Conservation (phyloP, 2,797 vertebrate genomes). For the Chaetodon trifasciatus region DNA sequence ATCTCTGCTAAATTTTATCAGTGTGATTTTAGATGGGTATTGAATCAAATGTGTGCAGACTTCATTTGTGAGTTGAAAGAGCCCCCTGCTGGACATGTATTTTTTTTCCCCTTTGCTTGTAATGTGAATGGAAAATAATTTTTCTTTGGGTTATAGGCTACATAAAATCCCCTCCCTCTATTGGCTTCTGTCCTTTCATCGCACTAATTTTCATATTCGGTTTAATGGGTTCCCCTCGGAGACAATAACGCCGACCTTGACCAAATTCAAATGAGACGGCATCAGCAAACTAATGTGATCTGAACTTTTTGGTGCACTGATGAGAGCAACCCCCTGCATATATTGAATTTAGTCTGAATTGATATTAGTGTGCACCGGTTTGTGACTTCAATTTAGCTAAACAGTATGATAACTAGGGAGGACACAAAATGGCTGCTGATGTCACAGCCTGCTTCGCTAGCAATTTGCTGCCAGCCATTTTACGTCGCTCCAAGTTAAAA, state of each 20-base stretch:
- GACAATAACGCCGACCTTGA: conserved; percentile 66
- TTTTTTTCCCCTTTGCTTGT: conserved; percentile 42
- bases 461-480: conserved; percentile 48
- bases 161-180: conserved; percentile 49
- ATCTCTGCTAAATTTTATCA: conserved; percentile 49
- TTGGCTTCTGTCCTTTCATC: conserved; percentile 55
- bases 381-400: conserved; percentile 66
- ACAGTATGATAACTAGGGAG: conserved; percentile 50
- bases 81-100: conserved; percentile 79
- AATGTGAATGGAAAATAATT: conserved; percentile 43
- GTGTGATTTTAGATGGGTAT: conserved; percentile 49
- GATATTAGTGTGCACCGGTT: conserved; percentile 64
- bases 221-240: conserved; percentile 57
- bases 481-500: conserved; percentile 38
- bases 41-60: conserved; percentile 40
- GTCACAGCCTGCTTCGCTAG: conserved; percentile 60
- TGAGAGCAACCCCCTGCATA: conserved; percentile 44
- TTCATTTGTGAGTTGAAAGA: conserved; percentile 81
- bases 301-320: conserved; percentile 52
- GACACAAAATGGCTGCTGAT: conserved; percentile 47
- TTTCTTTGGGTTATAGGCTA: conserved; percentile 51
- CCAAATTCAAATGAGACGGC: conserved; percentile 66
- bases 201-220: conserved; percentile 63
- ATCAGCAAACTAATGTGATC: conserved; percentile 56
- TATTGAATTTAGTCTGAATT: conserved; percentile 62